A percentile compares a stretch with the other conserved stretches of the same genome.
These are phyloP conservation scores for Rhabdomys dilectus DNA, from an alignment of 2,113 vertebrate species.

Conservation along the genomic window DNA sequence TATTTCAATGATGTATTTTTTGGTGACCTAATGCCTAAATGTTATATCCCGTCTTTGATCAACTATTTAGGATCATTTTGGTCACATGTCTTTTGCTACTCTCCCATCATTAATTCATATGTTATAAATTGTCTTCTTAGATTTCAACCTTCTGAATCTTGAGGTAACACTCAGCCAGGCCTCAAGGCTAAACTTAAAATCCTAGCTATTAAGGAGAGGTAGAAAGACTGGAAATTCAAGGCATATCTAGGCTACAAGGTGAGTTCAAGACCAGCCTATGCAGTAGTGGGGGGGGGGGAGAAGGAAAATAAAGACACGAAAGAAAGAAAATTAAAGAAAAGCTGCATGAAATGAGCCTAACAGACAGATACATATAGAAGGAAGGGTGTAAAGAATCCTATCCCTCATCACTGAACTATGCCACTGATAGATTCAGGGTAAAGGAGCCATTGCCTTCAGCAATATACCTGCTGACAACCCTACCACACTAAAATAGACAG, in stretches of 20 bases:
- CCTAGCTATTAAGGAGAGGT: not conserved
- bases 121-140: not conserved
- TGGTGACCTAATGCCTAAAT: not conserved
- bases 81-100: not conserved
- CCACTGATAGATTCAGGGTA: not conserved
- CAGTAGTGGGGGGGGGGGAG: not conserved
- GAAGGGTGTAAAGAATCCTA: too few relatives aligned
- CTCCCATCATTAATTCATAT: not conserved
- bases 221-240: not conserved
- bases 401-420: not conserved
- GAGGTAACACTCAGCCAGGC: not conserved
- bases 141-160: not conserved
- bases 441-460: not conserved
- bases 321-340: not conserved
- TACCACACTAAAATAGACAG: not conserved
- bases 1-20: not conserved
- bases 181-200: not conserved
- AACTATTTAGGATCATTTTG: not conserved
- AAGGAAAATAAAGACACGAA: not conserved
- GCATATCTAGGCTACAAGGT: not conserved
- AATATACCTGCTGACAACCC: not conserved
- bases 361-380: not conserved
- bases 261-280: not conserved
- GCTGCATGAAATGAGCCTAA: not conserved
- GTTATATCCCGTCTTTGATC: not conserved